Evolutionary conservation across 2,797 vertebrate genomes (phyloP), one percentile per base, ranked within the genome.

Genomic region (Premnoplex brunnescens): DNA sequence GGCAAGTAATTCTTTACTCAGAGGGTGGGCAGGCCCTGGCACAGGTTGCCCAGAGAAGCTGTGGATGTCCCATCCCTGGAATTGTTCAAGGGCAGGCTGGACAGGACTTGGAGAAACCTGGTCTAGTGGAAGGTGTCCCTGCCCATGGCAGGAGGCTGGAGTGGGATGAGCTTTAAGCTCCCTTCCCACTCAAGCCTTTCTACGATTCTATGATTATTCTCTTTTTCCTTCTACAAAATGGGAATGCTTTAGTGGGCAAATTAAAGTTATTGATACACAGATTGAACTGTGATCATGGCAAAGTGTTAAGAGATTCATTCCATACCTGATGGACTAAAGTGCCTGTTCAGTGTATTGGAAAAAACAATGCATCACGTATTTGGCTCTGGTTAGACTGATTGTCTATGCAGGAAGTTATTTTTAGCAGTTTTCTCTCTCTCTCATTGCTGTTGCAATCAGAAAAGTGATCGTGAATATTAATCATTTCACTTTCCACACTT

Each of bases 361-460:
- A 75, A 88, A 46, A 68, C 34, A 77, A 39, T 34, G 17, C 8
- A 18, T 24, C 60, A n/a, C 14, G 10, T 48, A 54, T 46, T 81
- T 77, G 83, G 36, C 83, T 94, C 46, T 43, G 7, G 30, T 86
- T 55, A 51, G 58, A 81, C 55, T 62, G 32, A 75, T 75, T 55
- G 95, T 34, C 51, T 62, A 23, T 18, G 27, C 79, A 91, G 72
- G 55, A 87, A 39, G 58, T n/a, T 80, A 80, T 83, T 84, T 87
- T 89, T 32, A 87, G 67, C 22, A 71, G 36, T 64, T 44, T 44
- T 41, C 59, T 54, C 51, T 52, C 24, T 1, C 27, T 67, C 36
- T 72, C 54, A 68, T 41, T 62, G 83, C 54, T 62, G 22, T 55
- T 92, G 60, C 1, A 28, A 81, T 86, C 64, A 86, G 67, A 85